Conservation (phyloP, 2,113 vertebrate genomes). For the Ictalurus furcatus region DNA sequence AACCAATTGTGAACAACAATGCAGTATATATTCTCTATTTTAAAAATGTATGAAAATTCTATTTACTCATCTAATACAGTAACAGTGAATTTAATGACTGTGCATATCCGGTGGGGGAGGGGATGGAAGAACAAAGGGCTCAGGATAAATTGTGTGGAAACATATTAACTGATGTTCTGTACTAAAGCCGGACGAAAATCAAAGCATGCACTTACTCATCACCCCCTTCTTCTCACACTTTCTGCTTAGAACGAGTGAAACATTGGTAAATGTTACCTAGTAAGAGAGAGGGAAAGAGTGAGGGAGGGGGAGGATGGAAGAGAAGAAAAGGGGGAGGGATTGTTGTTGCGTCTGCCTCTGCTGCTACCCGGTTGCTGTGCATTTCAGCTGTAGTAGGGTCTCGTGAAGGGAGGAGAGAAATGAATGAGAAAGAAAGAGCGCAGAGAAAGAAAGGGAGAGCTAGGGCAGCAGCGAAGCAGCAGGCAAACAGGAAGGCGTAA, state of each 20-base stretch:
- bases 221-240: constrained; percentile 59
- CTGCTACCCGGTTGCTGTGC: constrained; percentile 78
- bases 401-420: constrained; percentile 68
- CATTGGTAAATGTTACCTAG: constrained; percentile 63
- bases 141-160: constrained; percentile 57
- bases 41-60: not conserved
- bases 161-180: constrained; percentile 22
- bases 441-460: constrained; percentile 58
- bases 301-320: constrained; percentile 61
- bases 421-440: constrained; percentile 49
- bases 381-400: constrained; percentile 71
- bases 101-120: constrained; percentile 47
- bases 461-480: constrained; percentile 72
- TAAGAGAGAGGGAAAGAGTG: constrained; percentile 45
- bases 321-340: constrained; percentile 61
- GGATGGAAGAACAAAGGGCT: constrained; percentile 72
- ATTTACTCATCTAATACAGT: constrained; percentile 15
- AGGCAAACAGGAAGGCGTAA: constrained; percentile 60
- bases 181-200: constrained; percentile 11
- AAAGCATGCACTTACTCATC: constrained; percentile 53
- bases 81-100: constrained; percentile 56
- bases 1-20: not conserved
- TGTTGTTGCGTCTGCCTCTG: constrained; percentile 66
- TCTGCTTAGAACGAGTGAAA: constrained; percentile 62
- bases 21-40: not conserved